Conservation (phyloP, 2,797 vertebrate genomes). For the Ambastaia sidthimunki region DNA sequence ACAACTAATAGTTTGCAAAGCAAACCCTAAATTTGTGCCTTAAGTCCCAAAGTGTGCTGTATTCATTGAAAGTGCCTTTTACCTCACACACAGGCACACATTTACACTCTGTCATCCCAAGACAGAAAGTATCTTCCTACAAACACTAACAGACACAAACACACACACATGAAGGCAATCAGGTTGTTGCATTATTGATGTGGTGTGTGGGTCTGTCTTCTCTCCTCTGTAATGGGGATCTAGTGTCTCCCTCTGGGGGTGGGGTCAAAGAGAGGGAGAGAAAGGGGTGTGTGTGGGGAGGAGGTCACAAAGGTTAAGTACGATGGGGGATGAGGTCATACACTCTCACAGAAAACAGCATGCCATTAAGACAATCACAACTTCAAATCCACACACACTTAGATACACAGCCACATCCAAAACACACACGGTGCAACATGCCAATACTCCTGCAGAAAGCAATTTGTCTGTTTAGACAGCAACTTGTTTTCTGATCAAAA, state of each 20-base stretch:
- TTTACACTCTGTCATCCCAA: conserved; percentile 46
- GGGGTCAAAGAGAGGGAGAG: conserved; percentile 42
- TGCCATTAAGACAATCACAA: conserved; percentile 40
- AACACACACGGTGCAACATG: neutral
- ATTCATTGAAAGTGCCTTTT: conserved; percentile 24
- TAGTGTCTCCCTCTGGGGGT: conserved; percentile 75
- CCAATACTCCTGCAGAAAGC: neutral
- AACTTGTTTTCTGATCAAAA: neutral
- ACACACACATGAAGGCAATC: conserved; percentile 31
- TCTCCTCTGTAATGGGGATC: conserved; percentile 78
- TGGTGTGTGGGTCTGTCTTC: conserved; percentile 57
- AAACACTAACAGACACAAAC: conserved; percentile 26
- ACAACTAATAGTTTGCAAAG: neutral
- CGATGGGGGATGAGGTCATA: conserved; percentile 69
- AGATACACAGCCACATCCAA: conserved; percentile 36
- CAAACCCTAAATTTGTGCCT: neutral
- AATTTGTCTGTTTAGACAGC: neutral
- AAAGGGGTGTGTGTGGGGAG: conserved; percentile 61
- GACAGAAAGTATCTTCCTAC: conserved; percentile 61
- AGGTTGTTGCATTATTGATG: conserved; percentile 79
- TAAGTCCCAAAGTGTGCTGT: neutral
- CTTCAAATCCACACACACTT: conserved; percentile 50
- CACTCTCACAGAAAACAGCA: conserved; percentile 54
- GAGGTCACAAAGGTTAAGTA: conserved; percentile 81
- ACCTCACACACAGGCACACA: conserved; percentile 27